Percentiles rank a stretch among this genome's conserved stretches.
These are phyloP conservation scores for Malurus melanocephalus DNA, from an alignment of 2,113 vertebrate species.

Conservation along the genomic window DNA sequence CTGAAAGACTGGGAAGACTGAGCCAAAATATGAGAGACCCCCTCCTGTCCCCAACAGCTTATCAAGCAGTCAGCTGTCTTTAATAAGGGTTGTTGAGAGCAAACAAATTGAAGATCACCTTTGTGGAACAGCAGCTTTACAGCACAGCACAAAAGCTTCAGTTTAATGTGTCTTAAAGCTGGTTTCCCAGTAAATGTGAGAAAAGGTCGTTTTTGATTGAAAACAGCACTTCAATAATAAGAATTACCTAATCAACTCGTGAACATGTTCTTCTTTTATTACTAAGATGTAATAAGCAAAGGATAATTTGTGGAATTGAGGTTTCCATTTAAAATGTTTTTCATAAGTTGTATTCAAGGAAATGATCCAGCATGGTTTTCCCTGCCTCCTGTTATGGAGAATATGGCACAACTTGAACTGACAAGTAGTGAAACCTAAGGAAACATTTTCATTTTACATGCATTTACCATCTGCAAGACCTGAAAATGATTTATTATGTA, in stretches of 20 bases:
- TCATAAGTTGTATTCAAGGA: neutral
- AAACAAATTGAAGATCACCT: conserved; percentile 36
- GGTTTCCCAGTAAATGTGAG: conserved; percentile 54
- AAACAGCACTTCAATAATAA: conserved; percentile 59
- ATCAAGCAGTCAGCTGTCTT: neutral
- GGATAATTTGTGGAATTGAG: neutral
- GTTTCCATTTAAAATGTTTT: neutral
- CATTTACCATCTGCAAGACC: neutral
- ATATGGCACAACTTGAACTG: neutral
- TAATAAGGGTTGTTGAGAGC: neutral
- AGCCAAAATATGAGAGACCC: neutral
- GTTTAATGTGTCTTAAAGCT: conserved; percentile 36
- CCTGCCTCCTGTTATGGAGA: neutral
- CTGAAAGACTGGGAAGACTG: neutral
- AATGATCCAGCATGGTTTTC: neutral
- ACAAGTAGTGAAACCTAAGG: neutral
- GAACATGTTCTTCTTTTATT: conserved; percentile 23
- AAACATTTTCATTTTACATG: neutral
- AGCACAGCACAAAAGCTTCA: conserved; percentile 34
- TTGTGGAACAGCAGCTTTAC: conserved; percentile 21
- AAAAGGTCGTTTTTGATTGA: conserved; percentile 70
- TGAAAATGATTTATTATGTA: neutral
- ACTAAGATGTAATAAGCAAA: neutral
- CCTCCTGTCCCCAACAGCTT: neutral
- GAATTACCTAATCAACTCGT: conserved; percentile 50